These are phyloP conservation scores for Lacerta agilis DNA, from an alignment of 2,797 vertebrate genomes.

Conservation along the genomic window DNA sequence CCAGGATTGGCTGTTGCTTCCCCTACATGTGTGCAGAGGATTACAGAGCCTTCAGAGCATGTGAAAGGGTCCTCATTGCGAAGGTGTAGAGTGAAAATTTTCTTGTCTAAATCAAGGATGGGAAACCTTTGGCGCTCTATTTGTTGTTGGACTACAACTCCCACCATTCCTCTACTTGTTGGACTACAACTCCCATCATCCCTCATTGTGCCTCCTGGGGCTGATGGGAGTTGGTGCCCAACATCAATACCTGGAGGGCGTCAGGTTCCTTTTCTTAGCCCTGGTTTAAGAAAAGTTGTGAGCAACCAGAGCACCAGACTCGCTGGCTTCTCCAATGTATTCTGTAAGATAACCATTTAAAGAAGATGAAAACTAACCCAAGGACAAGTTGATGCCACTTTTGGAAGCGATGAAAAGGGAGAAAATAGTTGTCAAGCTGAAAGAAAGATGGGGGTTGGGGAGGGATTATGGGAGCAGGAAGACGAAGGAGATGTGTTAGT, in stretches of 20 bases:
- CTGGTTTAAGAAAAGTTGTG: not conserved
- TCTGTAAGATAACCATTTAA: not conserved
- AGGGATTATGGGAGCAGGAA: not conserved
- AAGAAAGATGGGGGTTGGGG: constrained; percentile 5
- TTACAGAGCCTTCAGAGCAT: not conserved
- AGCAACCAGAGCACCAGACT: constrained; percentile 24
- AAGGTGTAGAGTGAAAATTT: not conserved
- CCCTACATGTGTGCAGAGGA: not conserved
- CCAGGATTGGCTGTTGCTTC: not conserved
- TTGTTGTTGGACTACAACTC: too few species aligned
- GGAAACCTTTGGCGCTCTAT: too few species aligned
- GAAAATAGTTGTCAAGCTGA: constrained; percentile 28
- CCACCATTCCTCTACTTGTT: too few species aligned
- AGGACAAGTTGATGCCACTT: constrained; percentile 51
- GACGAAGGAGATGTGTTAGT: not conserved
- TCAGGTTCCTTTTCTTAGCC: not conserved
- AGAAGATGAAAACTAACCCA: constrained; percentile 4
- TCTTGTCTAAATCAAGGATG: too few species aligned
- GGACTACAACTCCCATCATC: too few species aligned
- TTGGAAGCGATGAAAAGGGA: not conserved
- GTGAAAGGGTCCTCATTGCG: not conserved
- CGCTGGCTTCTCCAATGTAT: not conserved
- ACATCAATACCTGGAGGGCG: too few species aligned
- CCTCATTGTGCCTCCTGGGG: too few species aligned
- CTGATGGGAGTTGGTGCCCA: not conserved